Evolutionary conservation across 2,888 invertebrate genomes (phyloP).

Genomic region (Rotaria sp.): DNA sequence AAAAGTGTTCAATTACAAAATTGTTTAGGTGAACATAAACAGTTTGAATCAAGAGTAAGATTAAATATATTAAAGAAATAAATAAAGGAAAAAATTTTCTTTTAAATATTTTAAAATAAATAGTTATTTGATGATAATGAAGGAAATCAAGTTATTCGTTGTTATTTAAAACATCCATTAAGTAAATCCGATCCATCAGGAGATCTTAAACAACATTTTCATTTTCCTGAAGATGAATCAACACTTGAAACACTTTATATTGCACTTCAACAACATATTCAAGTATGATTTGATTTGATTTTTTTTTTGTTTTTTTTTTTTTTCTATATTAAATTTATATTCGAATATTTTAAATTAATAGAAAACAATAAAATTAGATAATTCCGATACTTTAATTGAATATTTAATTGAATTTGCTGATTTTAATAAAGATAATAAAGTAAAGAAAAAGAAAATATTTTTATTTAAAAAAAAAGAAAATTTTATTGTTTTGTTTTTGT

Average conservation of each 20-base stretch:
- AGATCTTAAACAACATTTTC: not conserved
- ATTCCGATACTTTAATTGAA: not conserved
- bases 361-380: not conserved
- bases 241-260: not conserved
- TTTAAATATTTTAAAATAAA: not conserved
- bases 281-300: not conserved
- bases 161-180: slow-evolving; percentile 2
- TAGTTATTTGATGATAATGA: not conserved
- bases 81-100: not conserved
- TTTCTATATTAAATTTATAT: too few relatives aligned
- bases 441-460: not conserved
- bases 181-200: not conserved
- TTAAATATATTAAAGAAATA: not conserved
- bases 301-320: too few relatives aligned
- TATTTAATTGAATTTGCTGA: not conserved
- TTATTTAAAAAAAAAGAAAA: not conserved
- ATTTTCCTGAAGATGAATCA: not conserved
- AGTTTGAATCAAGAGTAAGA: not conserved
- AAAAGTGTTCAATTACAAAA: not conserved
- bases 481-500: not conserved
- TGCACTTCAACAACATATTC: not conserved
- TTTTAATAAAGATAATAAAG: not conserved
- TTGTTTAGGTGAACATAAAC: not conserved
- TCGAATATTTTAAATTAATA: not conserved
- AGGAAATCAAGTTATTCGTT: not conserved